Conservation (phyloP, 2,888 invertebrate genomes). For the Argyresthia albistria region DNA sequence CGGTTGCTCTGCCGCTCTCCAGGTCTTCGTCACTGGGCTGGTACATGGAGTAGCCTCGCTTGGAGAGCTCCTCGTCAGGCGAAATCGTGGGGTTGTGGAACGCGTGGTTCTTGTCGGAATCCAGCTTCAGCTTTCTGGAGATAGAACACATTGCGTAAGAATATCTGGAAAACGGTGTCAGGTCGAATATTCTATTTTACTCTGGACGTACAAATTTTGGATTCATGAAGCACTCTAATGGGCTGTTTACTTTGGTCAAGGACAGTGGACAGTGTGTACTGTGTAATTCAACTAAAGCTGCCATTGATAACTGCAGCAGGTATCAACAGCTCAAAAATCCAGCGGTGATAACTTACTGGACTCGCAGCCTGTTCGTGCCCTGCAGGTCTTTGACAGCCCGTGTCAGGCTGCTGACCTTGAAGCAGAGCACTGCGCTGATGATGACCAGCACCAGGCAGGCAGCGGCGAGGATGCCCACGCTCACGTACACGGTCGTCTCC, state of each 20-base stretch:
- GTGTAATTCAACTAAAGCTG: too few relatives aligned
- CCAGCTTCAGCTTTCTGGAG: slow-evolving; percentile 26
- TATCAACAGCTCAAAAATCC: too few relatives aligned
- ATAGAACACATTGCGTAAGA: background rate
- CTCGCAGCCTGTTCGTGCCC: slow-evolving; percentile 36
- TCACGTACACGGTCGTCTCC: slow-evolving; percentile 17
- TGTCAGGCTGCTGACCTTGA: slow-evolving; percentile 30
- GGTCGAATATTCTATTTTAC: too few relatives aligned
- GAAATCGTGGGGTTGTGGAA: slow-evolving; percentile 67
- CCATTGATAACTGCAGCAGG: too few relatives aligned
- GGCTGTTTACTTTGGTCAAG: too few relatives aligned
- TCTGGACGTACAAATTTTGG: too few relatives aligned
- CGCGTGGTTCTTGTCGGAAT: slow-evolving; percentile 51
- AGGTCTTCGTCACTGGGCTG: slow-evolving; percentile 44
- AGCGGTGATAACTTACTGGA: slow-evolving; percentile 43
- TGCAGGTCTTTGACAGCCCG: slow-evolving; percentile 36
- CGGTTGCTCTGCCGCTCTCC: slow-evolving; percentile 38
- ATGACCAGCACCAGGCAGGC: slow-evolving; percentile 35
- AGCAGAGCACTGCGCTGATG: slow-evolving; percentile 32
- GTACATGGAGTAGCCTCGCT: slow-evolving; percentile 74
- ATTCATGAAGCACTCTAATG: too few relatives aligned
- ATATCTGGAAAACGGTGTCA: too few relatives aligned
- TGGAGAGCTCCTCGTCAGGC: slow-evolving; percentile 70
- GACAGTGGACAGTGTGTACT: too few relatives aligned
- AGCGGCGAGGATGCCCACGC: slow-evolving; percentile 35